Percentiles rank a stretch among this genome's conserved stretches.
phyloP scores from a whole-genome alignment of 2,888 invertebrate genomes.

The Hypsopygia costalis region DNA sequence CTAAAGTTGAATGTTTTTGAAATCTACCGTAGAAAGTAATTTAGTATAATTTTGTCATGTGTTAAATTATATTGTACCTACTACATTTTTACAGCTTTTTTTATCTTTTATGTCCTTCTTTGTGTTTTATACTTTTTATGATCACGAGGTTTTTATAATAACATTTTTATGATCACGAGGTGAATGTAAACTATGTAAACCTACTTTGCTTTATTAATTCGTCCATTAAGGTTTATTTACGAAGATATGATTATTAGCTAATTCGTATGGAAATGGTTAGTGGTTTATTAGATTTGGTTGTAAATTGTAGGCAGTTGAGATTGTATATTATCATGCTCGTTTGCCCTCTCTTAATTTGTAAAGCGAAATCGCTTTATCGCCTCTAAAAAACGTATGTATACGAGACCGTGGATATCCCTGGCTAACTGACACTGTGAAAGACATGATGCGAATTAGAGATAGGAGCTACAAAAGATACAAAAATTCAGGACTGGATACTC shows the following conservation, averaged over 20 bases:
- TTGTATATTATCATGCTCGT: no score
- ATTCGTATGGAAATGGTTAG: constrained; percentile 17
- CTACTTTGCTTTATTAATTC: neutral
- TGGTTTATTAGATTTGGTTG: neutral
- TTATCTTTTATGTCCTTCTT: constrained; percentile 4
- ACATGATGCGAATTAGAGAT: no score
- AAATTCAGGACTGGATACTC: no score
- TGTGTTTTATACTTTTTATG: neutral
- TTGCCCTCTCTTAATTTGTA: no score
- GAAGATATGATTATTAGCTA: neutral
- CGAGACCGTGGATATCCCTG: no score
- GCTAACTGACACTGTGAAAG: no score
- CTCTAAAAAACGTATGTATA: no score
- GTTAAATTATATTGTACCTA: neutral
- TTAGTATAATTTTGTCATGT: neutral
- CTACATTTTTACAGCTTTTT: neutral
- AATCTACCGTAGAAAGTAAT: neutral
- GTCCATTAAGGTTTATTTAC: neutral
- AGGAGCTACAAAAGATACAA: no score
- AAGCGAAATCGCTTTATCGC: no score
- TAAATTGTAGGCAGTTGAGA: no score
- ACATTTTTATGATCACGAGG: neutral
- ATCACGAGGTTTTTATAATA: constrained; percentile 1
- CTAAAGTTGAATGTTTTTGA: no score
- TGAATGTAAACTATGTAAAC: neutral